Conservation (phyloP, 2,113 vertebrate genomes). For the Nymphicus hollandicus region DNA sequence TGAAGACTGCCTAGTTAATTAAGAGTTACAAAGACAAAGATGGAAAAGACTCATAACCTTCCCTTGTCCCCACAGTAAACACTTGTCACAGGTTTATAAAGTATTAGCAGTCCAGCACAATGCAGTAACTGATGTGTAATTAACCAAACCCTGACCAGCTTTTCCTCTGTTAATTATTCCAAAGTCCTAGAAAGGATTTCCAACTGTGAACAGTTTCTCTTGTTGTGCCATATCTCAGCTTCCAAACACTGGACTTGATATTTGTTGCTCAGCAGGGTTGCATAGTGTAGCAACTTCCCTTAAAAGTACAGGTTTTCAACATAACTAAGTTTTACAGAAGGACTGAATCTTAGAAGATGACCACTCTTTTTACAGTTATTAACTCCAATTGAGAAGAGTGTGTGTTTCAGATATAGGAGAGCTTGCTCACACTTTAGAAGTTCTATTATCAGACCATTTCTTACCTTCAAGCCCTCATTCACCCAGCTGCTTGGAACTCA, state of each 20-base stretch:
- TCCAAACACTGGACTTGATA: not conserved
- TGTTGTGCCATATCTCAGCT: accelerated
- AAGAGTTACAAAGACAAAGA: not conserved
- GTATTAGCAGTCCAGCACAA: not conserved
- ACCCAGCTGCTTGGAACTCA: not conserved
- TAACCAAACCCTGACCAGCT: not conserved
- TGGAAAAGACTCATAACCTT: not conserved
- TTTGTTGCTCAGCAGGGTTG: not conserved
- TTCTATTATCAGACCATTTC: not conserved
- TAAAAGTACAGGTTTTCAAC: not conserved
- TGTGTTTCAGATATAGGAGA: not conserved
- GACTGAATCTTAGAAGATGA: not conserved
- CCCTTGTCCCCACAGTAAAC: not conserved
- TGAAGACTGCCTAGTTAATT: not conserved
- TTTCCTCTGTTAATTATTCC: not conserved
- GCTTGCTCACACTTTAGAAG: not conserved
- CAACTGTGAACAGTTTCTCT: not conserved
- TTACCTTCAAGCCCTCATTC: not conserved
- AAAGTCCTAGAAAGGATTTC: not conserved
- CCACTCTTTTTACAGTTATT: not conserved
- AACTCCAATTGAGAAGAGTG: not conserved
- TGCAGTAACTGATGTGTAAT: not conserved
- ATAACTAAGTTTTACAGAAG: not conserved
- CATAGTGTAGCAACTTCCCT: not conserved
- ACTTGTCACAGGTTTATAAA: not conserved